A percentile compares a stretch with the other conserved stretches of the same genome.
Conservation (phyloP, 2,113 vertebrate species). For the Lamprotornis superbus region DNA sequence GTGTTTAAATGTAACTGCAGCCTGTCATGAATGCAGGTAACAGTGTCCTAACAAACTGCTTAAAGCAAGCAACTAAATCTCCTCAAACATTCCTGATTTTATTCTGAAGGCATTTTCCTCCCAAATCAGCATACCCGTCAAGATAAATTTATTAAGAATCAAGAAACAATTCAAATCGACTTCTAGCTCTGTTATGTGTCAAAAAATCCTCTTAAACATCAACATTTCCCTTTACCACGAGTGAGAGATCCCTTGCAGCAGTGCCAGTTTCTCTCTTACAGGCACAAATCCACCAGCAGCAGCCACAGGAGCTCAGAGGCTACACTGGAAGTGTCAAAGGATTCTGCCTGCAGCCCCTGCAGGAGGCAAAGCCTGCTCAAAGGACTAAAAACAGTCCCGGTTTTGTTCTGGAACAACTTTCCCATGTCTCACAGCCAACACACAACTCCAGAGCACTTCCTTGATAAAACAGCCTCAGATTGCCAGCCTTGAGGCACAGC, state of each 20-base stretch:
- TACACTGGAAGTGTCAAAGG: accelerated
- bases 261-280: accelerated
- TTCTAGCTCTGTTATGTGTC: accelerated
- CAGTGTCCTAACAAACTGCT: not conserved
- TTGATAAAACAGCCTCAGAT: not conserved
- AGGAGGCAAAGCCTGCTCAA: not conserved
- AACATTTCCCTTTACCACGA: not conserved
- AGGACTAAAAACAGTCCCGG: not conserved
- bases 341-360: not conserved
- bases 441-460: accelerated
- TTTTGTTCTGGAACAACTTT: not conserved
- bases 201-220: not conserved
- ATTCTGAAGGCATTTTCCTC: not conserved
- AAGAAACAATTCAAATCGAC: not conserved
- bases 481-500: not conserved
- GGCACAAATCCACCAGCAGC: not conserved
- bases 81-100: not conserved
- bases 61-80: not conserved
- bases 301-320: not conserved
- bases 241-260: accelerated
- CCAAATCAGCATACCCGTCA: not conserved
- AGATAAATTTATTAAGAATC: not conserved
- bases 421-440: not conserved
- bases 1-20: not conserved
- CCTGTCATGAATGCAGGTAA: not conserved